Evolutionary conservation across 2,888 invertebrate genomes (phyloP).

Genomic region (Drosophila prolongata): DNA sequence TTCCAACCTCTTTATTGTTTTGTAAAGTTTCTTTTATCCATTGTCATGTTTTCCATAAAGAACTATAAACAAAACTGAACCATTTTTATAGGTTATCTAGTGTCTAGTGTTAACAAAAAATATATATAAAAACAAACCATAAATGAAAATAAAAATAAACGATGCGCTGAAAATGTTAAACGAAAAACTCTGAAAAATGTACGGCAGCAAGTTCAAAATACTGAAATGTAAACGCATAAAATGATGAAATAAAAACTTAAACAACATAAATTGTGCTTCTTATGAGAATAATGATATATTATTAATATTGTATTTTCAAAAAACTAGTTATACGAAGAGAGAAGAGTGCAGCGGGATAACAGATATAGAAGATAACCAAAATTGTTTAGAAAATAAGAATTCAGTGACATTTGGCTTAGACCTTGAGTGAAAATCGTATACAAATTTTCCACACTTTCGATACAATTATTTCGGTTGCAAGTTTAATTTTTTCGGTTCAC

Average conservation of each 20-base stretch:
- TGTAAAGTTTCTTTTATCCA: conserved; percentile 24
- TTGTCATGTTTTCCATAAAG: conserved; percentile 32
- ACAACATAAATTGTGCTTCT: conserved; percentile 66
- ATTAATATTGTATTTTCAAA: conserved; percentile 71
- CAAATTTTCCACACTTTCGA: conserved; percentile 41
- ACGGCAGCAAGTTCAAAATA: conserved; percentile 62
- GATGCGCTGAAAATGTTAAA: conserved; percentile 58
- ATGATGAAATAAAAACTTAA: conserved; percentile 54
- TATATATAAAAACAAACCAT: conserved; percentile 18
- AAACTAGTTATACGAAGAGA: conserved; percentile 61
- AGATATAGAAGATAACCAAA: conserved; percentile 20
- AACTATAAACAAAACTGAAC: conserved; percentile 46
- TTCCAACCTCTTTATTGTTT: conserved; percentile 36
- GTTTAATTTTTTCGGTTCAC: neutral
- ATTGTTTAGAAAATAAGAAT: conserved; percentile 50
- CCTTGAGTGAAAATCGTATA: conserved; percentile 45
- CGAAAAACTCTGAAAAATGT: conserved; percentile 38
- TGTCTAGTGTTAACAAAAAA: conserved; percentile 63
- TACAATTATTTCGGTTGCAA: conserved; percentile 46
- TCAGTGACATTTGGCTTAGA: conserved; percentile 49
- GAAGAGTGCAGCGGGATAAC: conserved; percentile 5
- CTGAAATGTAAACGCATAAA: conserved; percentile 39
- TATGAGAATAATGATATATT: conserved; percentile 63
- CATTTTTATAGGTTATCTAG: conserved; percentile 65
- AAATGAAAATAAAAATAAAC: conserved; percentile 36